Base-by-base conservation (phyloP, 2,113 vertebrate genomes). In the Dolichotis patagonum region DNA sequence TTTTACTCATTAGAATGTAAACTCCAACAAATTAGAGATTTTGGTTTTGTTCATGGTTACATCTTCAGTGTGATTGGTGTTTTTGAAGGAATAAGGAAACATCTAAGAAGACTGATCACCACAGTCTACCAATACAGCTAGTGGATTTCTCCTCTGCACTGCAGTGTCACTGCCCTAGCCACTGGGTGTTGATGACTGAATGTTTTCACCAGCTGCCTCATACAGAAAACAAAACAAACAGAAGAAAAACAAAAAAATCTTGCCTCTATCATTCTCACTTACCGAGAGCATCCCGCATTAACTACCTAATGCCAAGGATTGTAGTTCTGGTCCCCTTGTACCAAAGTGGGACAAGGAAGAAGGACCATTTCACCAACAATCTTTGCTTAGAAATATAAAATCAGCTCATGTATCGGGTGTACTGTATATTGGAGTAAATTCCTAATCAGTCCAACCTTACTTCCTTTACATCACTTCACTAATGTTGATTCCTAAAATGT, bases 251-350 rank as follows among this genome's bases (percentile, higher is more conserved):
- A 69, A n/a, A 24, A 78, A 63, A 56, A 75, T 1, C 12, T 38
- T 41, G 7, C 4, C 17, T 65, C 2, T 10, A 24, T 2, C 9
- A 10, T 60, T 20, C 2, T n/a, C 11, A 3, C 7, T 65, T 60
- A 26, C 13, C 13, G 26, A 13, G 67, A 35, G 2, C 16, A 54
- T 32, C 28, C 4, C 7, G 16, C 2, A 6, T 5, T 54, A 17
- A 35, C 24, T 78, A 20, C 2, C 90, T 32, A 7, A 6, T 38
- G 10, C 7, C 17, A n/a, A 56, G 30, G 5, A 56, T 54, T 38
- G 35, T 17, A 16, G 7, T 7, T 16, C 43, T 46, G 35, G 6
- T 1, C 1, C 12, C 9, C 35, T 92, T 60, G 46, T 38, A 60
- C 11, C 10, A 30, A 54, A 85, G 24, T 49, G 19, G 1, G 2